Percentiles rank a stretch among this genome's conserved stretches.
Conservation (phyloP, 92 coral and sea anemone genomes). For the Virgularia gustaviana region DNA sequence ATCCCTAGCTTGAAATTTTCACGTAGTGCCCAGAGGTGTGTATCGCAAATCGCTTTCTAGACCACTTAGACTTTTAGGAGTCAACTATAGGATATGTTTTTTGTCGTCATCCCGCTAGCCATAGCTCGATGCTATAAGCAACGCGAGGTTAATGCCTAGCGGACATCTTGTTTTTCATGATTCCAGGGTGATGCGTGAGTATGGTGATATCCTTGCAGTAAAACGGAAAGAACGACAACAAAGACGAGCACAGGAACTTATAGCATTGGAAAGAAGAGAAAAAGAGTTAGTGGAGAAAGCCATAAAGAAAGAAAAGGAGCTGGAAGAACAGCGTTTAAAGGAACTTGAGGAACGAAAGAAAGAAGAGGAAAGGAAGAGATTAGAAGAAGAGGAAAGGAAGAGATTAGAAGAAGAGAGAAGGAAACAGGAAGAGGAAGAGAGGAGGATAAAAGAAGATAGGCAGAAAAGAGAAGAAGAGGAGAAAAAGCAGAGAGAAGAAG, state of each 20-base stretch:
- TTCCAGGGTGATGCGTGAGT: conserved; percentile 17
- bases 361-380: conserved; percentile 12
- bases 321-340: conserved; percentile 14
- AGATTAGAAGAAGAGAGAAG: conserved; percentile 4
- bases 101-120: too few relatives aligned
- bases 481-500: conserved; percentile 21
- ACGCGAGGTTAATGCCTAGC: too few relatives aligned
- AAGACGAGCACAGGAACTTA: conserved; percentile 15
- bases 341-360: conserved; percentile 16
- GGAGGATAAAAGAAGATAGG: conserved; percentile 8
- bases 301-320: conserved; percentile 13
- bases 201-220: not conserved
- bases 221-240: conserved; percentile 23
- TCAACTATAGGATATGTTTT: too few relatives aligned
- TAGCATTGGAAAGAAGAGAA: conserved; percentile 21
- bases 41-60: too few relatives aligned
- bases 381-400: conserved; percentile 3
- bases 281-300: conserved; percentile 24
- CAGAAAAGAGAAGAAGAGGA: conserved; percentile 14
- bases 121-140: too few relatives aligned
- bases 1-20: too few relatives aligned
- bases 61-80: too few relatives aligned
- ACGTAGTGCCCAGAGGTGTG: too few relatives aligned
- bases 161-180: not conserved
- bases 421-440: not conserved